A percentile compares a stretch with the other conserved stretches of the same genome.
Conservation (phyloP, 1,140 invertebrate genomes). For the Papilio machaon region DNA sequence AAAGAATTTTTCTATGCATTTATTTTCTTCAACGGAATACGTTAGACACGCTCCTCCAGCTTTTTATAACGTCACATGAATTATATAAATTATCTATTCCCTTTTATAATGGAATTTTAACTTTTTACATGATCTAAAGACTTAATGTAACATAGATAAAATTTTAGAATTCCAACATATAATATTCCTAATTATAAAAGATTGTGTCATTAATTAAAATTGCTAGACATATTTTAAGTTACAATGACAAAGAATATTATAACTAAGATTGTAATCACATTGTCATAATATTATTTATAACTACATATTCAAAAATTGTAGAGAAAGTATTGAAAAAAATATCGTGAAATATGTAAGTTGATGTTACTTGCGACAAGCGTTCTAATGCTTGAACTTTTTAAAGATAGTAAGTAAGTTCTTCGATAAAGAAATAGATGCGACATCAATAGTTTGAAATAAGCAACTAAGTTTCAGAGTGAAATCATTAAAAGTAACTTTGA, state of each 20-base stretch:
- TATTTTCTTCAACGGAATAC: conserved; percentile 73
- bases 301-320: no score
- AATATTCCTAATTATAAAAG: background rate
- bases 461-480: no score
- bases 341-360: no score
- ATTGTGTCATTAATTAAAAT: background rate
- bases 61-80: conserved; percentile 45
- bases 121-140: background rate
- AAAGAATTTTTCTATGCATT: conserved; percentile 80
- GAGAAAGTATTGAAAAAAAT: no score
- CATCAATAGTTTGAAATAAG: no score
- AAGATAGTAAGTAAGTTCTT: background rate
- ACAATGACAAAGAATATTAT: background rate
- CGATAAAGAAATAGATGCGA: background rate
- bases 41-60: conserved; percentile 55
- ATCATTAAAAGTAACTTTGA: no score
- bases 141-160: background rate
- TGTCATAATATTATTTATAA: no score
- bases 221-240: background rate
- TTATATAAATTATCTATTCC: conserved; percentile 1
- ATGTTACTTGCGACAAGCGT: background rate
- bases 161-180: conserved; percentile 11
- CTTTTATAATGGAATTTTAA: conserved; percentile 31
- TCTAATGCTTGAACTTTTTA: background rate
- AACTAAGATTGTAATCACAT: no score